These are phyloP conservation scores for Daphoenositta chrysoptera DNA, from an alignment of 2,113 vertebrate genomes.

Conservation along the genomic window DNA sequence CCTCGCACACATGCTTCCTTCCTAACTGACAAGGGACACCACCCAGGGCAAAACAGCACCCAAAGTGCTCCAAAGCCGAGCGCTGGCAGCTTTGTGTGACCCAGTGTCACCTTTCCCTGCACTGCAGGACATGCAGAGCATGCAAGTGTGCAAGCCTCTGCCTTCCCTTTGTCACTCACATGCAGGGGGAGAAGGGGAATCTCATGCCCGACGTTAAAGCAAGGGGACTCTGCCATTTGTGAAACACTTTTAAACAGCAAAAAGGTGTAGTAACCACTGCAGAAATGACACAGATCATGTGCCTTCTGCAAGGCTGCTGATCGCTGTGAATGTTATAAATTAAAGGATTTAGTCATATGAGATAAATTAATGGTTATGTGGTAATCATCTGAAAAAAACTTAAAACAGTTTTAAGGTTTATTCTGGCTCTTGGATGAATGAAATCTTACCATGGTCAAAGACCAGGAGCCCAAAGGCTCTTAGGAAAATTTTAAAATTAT, in stretches of 20 bases:
- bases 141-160: background rate
- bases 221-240: background rate
- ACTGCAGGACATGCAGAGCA: background rate
- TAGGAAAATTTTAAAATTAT: background rate
- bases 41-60: background rate
- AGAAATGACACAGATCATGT: background rate
- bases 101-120: conserved; percentile 15
- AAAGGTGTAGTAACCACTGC: background rate
- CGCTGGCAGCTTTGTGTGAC: background rate
- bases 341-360: background rate
- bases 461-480: background rate
- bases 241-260: background rate
- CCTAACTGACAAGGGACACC: background rate
- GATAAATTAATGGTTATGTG: background rate
- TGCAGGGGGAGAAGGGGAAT: background rate
- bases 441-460: background rate
- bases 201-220: background rate
- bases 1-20: background rate
- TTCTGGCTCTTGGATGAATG: background rate
- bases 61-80: background rate
- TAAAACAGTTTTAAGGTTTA: background rate
- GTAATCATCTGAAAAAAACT: background rate
- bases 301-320: background rate
- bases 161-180: background rate
- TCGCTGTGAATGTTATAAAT: background rate